Base-by-base conservation (phyloP, 2,888 invertebrate species). In the Chrysomela aeneicollis region DNA sequence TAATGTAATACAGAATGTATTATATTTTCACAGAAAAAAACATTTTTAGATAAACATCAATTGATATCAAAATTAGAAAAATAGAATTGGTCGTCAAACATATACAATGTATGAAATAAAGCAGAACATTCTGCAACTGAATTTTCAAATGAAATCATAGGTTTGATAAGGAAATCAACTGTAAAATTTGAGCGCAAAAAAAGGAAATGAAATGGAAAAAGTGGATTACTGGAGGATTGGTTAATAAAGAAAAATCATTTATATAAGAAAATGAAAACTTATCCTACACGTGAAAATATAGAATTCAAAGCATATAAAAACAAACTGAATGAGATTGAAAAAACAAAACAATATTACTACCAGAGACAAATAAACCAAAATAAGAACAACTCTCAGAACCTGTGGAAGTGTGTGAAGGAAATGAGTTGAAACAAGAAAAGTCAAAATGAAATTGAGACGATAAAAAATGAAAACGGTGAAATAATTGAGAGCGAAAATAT, bases 231-330 rank as follows among this genome's bases (percentile, higher is more conserved):
- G 26, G 22, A 2, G 51, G 51, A 19, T 51, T 51, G 21, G 51
- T 49, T 2, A 51, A 21, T n/a, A 21, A 21, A 51, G 19, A 51
- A 51, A 51, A 51, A 21, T 12, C 15, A 22, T 19, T 10, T 51
- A 12, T 51, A 22, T 22, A 51, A 51, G 22, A 51, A 49, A 8
- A 22, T 51, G 10, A 51, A 51, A 51, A 9, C 21, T 26, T 12
- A 18, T 19, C 18, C 49, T 49, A 49, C 19, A 12, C 9, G 21
- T 18, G 17, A 18, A 18, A 49, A 49, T 9, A 49, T 18, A 15
- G 49, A 49, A 49, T 49, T 49, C 49, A 49, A 49, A 49, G 21
- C 17, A 22, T 51, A 26, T n/a, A n/a, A n/a, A n/a, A n/a, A n/a
- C n/a, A n/a, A n/a, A n/a, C n/a, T n/a, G 5, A 51, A 51, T 51